Evolutionary conservation across 1,140 invertebrate genomes (phyloP).

Genomic region (Zaprionus inermis): DNA sequence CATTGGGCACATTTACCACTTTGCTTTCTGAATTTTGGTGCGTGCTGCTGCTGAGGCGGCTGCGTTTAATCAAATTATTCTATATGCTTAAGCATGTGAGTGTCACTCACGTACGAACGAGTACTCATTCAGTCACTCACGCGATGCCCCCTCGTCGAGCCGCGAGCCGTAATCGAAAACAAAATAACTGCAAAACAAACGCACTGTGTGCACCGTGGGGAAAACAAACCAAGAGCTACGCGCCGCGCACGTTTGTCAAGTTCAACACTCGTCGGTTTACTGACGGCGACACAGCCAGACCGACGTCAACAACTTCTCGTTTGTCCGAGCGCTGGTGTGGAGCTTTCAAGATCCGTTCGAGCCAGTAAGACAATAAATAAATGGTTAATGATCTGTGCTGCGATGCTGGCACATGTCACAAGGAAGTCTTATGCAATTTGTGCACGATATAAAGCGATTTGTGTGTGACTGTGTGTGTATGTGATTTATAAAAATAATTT

Average conservation of each 20-base stretch:
- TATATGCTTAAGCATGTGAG: constrained; percentile 3
- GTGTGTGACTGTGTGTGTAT: neutral
- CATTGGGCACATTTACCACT: constrained; percentile 4
- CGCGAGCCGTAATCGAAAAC: neutral
- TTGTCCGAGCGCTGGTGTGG: constrained; percentile 19
- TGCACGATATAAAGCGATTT: neutral
- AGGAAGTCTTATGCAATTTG: constrained; percentile 25
- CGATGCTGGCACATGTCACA: constrained; percentile 10
- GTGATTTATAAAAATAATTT: neutral
- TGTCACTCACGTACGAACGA: constrained; percentile 8
- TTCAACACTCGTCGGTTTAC: constrained; percentile 75
- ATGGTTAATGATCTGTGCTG: constrained; percentile 12
- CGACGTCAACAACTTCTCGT: constrained; percentile 53
- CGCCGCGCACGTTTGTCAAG: constrained; percentile 61
- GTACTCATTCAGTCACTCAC: constrained; percentile 1
- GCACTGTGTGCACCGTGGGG: constrained; percentile 5
- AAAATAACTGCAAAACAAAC: constrained; percentile 16
- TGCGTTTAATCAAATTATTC: constrained; percentile 15
- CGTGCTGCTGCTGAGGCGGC: neutral
- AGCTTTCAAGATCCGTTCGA: constrained; percentile 34
- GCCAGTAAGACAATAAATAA: constrained; percentile 12
- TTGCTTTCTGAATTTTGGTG: constrained; percentile 1
- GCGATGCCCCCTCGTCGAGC: no score
- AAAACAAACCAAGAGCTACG: constrained; percentile 32
- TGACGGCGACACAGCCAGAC: constrained; percentile 47